Evolutionary conservation across 2,888 invertebrate species (phyloP), one percentile per base, ranked within the genome.

Genomic region (Cheilosia impressa): DNA sequence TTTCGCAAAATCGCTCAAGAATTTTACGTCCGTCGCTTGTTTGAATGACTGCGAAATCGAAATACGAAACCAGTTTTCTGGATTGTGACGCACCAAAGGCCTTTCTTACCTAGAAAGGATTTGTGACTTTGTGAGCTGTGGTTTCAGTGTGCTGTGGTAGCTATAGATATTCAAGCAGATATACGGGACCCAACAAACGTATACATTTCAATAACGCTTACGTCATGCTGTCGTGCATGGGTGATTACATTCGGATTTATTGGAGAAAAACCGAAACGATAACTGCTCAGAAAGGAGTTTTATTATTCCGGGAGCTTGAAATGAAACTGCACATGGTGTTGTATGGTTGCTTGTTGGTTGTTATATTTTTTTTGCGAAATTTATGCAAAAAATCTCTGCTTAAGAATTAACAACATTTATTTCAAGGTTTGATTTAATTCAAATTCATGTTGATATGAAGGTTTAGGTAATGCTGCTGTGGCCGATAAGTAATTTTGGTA

Each of bases 1-100:
- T 84, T 84, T 79, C 10, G 63, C 34, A 53, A 31, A 69, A 55
- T 65, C 62, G 68, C 63, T 63, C 63, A 78, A 43, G 69, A 68
- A 78, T 73, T 83, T 66, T 41, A 55, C 31, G 43, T 69, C 17
- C 10, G 55, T 55, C 27, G 68, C 38, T 58, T 13, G 68, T 79
- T 79, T 68, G 69, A 78, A 63, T 69, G 69, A 75, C 66, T 79
- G 73, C 75, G 73, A 83, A 69, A 78, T 65, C 57, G 75, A 79
- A 75, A 84, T 62, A 78, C 22, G 38, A 84, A 84, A 84, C 84
- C 75, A 84, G 84, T 84, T 83, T 65, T 65, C 69, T 84, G 69
- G 34, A 66, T 73, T 79, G 79, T 79, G 79, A 84, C 84, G 79
- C 84, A 84, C 65, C 79, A 63, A 66, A 19, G 17, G 22, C 13